Evolutionary conservation across 2,888 invertebrate species (phyloP).

Genomic region (Ennomos erosarius): DNA sequence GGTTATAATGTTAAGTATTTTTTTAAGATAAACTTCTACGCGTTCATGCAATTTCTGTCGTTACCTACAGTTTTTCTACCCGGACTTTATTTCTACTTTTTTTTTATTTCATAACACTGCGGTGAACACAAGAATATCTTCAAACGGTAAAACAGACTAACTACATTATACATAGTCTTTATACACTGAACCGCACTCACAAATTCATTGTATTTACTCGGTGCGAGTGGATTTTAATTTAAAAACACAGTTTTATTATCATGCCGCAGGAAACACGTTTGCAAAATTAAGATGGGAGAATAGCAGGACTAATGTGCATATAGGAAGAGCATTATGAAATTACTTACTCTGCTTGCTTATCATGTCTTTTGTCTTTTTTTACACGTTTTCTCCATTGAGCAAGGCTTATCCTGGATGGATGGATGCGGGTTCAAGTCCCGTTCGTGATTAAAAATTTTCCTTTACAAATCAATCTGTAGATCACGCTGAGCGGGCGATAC

Average conservation of each 20-base stretch:
- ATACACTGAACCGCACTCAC: slow-evolving; percentile 29
- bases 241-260: slow-evolving; percentile 34
- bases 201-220: slow-evolving; percentile 38
- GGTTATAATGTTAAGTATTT: too few species aligned
- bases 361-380: slow-evolving; percentile 2
- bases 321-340: slow-evolving; percentile 32
- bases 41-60: too few species aligned
- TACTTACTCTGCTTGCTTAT: slow-evolving; percentile 20
- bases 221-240: slow-evolving; percentile 36
- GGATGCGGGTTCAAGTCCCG: too few species aligned
- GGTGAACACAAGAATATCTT: too few species aligned
- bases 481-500: too few species aligned
- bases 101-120: slow-evolving; percentile 3
- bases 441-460: too few species aligned
- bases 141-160: too few species aligned
- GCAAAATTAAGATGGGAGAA: slow-evolving; percentile 40
- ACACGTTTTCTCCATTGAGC: too few species aligned
- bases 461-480: too few species aligned
- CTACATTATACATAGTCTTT: slow-evolving; percentile 8
- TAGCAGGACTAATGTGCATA: slow-evolving; percentile 26
- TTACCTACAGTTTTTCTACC: too few species aligned
- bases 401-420: too few species aligned
- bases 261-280: slow-evolving; percentile 29
- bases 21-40: too few species aligned
- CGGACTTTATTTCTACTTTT: not conserved